Base-by-base conservation (phyloP, 2,888 invertebrate species). In the Palloptera scutellata region DNA sequence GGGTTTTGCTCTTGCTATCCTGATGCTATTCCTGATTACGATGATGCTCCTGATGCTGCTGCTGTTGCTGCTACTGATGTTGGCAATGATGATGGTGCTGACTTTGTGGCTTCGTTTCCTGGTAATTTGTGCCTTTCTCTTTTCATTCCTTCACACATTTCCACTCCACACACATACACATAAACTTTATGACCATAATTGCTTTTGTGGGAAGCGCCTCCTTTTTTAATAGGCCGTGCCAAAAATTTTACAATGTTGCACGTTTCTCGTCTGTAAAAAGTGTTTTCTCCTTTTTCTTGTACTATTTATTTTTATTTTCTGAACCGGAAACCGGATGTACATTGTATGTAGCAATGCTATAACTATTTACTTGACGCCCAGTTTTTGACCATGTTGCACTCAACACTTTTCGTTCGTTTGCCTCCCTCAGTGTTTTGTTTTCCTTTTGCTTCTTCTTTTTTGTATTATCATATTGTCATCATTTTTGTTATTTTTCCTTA, bases 381-480 rank as follows among this genome's bases (percentile, higher is more conserved):
- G 61, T 61, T 61, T 30, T 61, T 53, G 61, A 53, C 61, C 53
- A 61, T 61, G 61, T 55, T 54, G 55, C 57, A 51, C 66, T 64
- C 43, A 19, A 48, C 48, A 20, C 17, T 52, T n/a, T 61, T 40
- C n/a, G 13, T 61, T 13, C 40, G 20, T 13, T 48, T n/a, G 30
- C 51, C 82, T 82, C 78, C 79, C 77, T 79, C 81, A 8, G 15
- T 48, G 30, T 30, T 30, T 4, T 30, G 30, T 30, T 30, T 30
- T n/a, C n/a, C n/a, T n/a, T n/a, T 30, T 30, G 2, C 30, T 30
- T 30, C 3, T 30, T 30, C 6, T 30, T 30, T 30, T 30, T 4
- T 30, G 6, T 30, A 30, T 30, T 30, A 4, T 30, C 6, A 30
- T 30, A 30, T 30, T 30, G 30, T 30, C 30, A 30, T 30, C 30